Evolutionary conservation across 2,797 vertebrate species (phyloP), one percentile per base, ranked within the genome.

Genomic region (Pipistrellus nathusii): DNA sequence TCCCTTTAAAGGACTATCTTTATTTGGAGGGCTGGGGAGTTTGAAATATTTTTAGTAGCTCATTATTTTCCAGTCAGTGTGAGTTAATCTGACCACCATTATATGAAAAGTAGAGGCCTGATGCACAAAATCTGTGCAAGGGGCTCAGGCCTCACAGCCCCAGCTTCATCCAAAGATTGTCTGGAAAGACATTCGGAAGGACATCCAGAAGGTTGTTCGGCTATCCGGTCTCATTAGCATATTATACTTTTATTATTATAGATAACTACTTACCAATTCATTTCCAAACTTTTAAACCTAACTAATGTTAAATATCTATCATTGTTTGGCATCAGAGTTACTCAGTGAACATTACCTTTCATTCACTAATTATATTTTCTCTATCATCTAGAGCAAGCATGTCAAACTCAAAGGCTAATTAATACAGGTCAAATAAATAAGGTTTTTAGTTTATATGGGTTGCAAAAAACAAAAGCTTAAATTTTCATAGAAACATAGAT

Each of bases 211-310:
- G 27, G 27, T 62, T 6, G 2, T 62, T 62, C 0, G 2, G 27
- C 27, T 62, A 30, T 30, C 59, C 6, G 12, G 59, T 62, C 59
- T 62, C 7, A 62, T 30, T 62, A 62, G 59, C 25, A 62, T 62
- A 30, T 30, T 62, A 62, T 0, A 0, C 13, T 62, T 62, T 62
- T 30, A 62, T 62, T 62, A 62, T 62, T 27, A 62, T 62, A 62
- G 83, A 73, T 27, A 89, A 73, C 17, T 57, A 78, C 18, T 55
- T 71, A 57, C 5, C 27, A 51, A 46, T 13, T 7, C 53, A 23
- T 88, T 94, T 35, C 68, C 73, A 91, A 85, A 85, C 12, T 75
- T 91, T 92, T 32, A 64, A 80, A 75, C 9, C n/a, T 25, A 85
- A 32, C n/a, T 81, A 46, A 88, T 81, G 41, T 44, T 57, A 78